These are phyloP conservation scores for Sinocyclocheilus maitianheensis DNA, from an alignment of 2,113 vertebrate species.

Conservation along the genomic window DNA sequence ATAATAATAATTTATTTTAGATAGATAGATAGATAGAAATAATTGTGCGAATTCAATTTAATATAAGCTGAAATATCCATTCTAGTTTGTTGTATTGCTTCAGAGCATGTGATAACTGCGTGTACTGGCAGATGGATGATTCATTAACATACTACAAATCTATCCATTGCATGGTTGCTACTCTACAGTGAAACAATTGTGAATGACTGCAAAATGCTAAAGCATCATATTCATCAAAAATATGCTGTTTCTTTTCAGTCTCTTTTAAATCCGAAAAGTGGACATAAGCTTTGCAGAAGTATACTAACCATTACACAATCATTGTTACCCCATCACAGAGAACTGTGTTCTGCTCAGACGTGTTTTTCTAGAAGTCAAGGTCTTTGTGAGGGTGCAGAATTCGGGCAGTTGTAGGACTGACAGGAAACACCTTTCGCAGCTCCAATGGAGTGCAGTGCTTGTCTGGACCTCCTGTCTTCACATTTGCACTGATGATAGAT, in stretches of 20 bases:
- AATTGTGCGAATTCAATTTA: neutral
- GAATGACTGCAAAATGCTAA: neutral
- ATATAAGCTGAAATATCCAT: neutral
- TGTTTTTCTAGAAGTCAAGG: constrained; percentile 25
- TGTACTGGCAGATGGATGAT: neutral
- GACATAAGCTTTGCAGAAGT: neutral
- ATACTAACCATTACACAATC: constrained; percentile 4
- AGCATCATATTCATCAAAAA: neutral
- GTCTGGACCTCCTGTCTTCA: constrained; percentile 10
- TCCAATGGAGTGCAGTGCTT: neutral
- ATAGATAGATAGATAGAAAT: neutral
- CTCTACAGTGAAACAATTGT: neutral
- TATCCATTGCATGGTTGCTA: neutral
- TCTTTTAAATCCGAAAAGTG: neutral
- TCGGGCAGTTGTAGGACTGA: neutral
- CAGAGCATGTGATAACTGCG: neutral
- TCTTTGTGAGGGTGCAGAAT: constrained; percentile 1
- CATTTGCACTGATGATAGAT: constrained; percentile 38
- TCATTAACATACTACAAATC: neutral
- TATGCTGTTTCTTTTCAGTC: neutral
- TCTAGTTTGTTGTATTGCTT: neutral
- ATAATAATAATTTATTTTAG: neutral
- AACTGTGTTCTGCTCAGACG: neutral
- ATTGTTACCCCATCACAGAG: neutral
- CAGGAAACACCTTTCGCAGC: constrained; percentile 56